Evolutionary conservation across 2,113 vertebrate species (phyloP), one percentile per base, ranked within the genome.

Genomic region (Cyanoramphus novaezelandiae): DNA sequence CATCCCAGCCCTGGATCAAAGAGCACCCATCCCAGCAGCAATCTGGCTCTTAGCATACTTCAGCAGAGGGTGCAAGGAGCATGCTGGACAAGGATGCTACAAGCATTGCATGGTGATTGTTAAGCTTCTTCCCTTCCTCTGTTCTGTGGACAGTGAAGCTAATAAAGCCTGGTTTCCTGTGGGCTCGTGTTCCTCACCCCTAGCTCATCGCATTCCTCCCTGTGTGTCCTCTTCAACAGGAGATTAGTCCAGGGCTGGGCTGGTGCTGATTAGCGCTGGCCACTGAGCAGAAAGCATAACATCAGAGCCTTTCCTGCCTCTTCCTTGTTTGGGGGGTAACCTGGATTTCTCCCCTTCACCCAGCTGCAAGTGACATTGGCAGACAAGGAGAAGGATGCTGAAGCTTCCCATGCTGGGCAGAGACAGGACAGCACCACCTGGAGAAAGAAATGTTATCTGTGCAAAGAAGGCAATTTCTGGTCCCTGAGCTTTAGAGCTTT

Each of bases 81-180:
- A 3, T 74, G 47, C 55, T 7, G 16, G 50, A 25, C 43, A 52
- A 49, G 47, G 78, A 43, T 24, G 50, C 39, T 31, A 4, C 37
- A 55, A 60, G n/a, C 82, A 19, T 2, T 13, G 33, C 35, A 3
- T 3, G 25, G 77, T 0, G 1, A 33, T 3, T 13, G 35, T 25
- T 41, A 59, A 24, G 57, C 10, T n/a, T 43, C 15, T 11, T 24
- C 11, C 7, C 11, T 49, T 75, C 25, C 57, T 82, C 10, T 1
- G 1, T 68, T 78, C 62, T 55, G 62, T 1, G 43, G 76, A 31
- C 80, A 86, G 79, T 11, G 69, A 35, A 39, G 44, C 17, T 57
- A 49, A 43, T 25, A n/a, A 82, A 83, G 37, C n/a, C 69, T 59
- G 14, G 33, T 86, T 43, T 89, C 88, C 77, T 67, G 44, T 39